Base-by-base conservation (phyloP, 1,140 invertebrate genomes). In the Mactra quadrangularis region DNA sequence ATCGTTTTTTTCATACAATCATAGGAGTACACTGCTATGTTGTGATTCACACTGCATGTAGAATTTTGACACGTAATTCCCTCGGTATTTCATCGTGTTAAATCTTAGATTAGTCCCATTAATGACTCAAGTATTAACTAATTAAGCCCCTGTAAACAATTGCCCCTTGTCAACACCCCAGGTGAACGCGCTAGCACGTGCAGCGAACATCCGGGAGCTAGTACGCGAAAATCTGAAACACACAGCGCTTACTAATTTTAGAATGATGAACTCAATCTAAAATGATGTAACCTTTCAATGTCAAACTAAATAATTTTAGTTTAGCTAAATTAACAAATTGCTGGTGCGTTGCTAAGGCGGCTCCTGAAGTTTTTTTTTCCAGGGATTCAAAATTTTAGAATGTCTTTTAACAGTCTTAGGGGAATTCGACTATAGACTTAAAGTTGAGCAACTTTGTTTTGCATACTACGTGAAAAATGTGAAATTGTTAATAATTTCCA, bases 141-240 rank as follows among this genome's bases (percentile, higher is more conserved):
- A 81, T 70, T 81, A 33, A 50, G 7, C 33, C 31, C 29, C 35
- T n/a, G 45, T 59, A 70, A 81, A 59, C 53, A 70, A 71, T 50
- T 70, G 33, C 50, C 77, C 52, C 31, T 70, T 81, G 77, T 81
- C 77, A 60, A 53, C 77, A 71, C 77, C 77, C 62, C 77, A 55
- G 77, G 77, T 71, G 77, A 70, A 50, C 45, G 38, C 45, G 22
- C 25, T 62, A 27, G 55, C 66, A 50, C 33, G 77, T 45, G 66
- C 50, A 70, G 60, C n/a, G 33, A n/a, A 38, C 75, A 64, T 78
- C 75, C 75, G 75, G 75, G 31, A 38, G n/a, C 4, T 68, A 41
- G 35, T 17, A 13, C 27, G 27, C n/a, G 27, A 19, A 7, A 31
- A n/a, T 62, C 27, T 62, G 9, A 6, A 31, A 62, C 33, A 33